These are phyloP conservation scores for Chloroceryle inda DNA, from an alignment of 2,797 vertebrate species.

Conservation along the genomic window DNA sequence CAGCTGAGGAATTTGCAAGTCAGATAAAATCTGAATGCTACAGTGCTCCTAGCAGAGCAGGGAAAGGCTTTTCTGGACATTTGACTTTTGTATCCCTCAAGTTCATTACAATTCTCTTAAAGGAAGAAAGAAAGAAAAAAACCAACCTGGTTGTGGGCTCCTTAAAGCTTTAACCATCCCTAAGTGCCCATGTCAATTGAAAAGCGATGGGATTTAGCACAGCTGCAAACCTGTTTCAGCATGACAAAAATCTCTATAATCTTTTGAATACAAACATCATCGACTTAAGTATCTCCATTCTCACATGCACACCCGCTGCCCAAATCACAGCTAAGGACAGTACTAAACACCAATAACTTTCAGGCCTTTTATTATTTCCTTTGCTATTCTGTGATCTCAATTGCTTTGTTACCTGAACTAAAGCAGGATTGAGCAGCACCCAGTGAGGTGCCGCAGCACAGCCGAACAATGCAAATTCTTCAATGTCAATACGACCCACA, in stretches of 20 bases:
- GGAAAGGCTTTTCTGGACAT: not conserved
- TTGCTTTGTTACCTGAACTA: not conserved
- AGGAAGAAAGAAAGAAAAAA: not conserved
- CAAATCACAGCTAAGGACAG: not conserved
- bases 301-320: not conserved
- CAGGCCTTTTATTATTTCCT: not conserved
- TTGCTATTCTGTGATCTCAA: not conserved
- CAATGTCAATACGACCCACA: fast-evolving
- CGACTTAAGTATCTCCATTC: not conserved
- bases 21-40: fast-evolving
- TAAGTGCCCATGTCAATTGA: not conserved
- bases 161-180: not conserved
- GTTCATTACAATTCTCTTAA: not conserved
- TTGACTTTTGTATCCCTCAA: not conserved
- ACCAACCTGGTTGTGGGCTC: not conserved
- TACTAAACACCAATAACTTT: not conserved
- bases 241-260: not conserved
- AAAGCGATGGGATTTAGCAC: not conserved
- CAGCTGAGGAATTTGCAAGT: not conserved
- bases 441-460: not conserved
- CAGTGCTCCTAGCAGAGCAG: not conserved
- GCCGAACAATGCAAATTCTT: not conserved
- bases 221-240: not conserved
- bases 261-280: not conserved
- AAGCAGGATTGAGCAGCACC: not conserved